These are phyloP conservation scores for Verasper variegatus DNA, from an alignment of 2,113 vertebrate species.

Conservation along the genomic window DNA sequence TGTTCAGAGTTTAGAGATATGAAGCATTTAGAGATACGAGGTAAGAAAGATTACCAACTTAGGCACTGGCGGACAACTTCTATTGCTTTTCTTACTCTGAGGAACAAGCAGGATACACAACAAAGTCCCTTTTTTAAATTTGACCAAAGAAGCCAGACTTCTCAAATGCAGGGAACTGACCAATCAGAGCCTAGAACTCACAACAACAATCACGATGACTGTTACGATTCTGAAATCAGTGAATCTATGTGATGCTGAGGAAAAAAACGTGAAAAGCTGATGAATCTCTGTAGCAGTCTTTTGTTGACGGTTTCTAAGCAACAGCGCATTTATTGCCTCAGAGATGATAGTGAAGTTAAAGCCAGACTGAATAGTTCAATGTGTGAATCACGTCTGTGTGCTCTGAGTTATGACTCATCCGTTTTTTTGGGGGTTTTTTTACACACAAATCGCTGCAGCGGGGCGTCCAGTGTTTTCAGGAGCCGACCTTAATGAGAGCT, in stretches of 20 bases:
- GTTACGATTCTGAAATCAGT: not conserved
- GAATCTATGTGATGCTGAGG: too few species aligned
- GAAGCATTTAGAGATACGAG: too few species aligned
- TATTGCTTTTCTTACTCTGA: too few species aligned
- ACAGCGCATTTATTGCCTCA: not conserved
- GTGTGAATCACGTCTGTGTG: not conserved
- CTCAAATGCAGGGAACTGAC: too few species aligned
- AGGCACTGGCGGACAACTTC: too few species aligned
- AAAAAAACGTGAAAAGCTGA: not conserved
- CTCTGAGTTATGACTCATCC: not conserved
- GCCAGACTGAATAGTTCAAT: not conserved
- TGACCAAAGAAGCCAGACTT: too few species aligned
- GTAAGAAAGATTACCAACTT: too few species aligned
- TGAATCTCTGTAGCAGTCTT: too few species aligned
- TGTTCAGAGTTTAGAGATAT: too few species aligned
- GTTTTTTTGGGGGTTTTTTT: not conserved
- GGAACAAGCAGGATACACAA: too few species aligned
- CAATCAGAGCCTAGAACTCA: not conserved
- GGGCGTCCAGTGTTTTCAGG: not conserved
- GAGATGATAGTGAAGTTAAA: not conserved
- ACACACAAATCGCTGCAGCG: too few species aligned
- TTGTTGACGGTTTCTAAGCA: not conserved
- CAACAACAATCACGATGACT: not conserved
- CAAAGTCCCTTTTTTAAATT: too few species aligned
- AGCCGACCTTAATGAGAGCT: not conserved